Percentiles rank a stretch among this genome's conserved stretches.
These are phyloP conservation scores for Sycophila sp. DNA, from an alignment of 1,140 invertebrate genomes.

Conservation along the genomic window DNA sequence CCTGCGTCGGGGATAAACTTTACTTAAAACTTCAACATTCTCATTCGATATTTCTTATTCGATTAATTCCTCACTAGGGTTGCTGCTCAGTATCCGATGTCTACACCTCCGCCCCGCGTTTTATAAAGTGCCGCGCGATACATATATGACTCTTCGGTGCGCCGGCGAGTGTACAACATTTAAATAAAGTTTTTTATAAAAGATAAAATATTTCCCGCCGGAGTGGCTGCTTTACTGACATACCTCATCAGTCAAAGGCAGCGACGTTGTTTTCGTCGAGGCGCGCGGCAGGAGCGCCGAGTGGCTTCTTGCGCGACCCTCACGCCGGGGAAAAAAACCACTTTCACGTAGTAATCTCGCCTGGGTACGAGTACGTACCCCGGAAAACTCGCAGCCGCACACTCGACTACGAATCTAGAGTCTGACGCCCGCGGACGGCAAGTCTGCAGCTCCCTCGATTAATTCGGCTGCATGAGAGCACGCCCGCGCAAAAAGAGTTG, in stretches of 20 bases:
- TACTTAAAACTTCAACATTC: too few relatives aligned
- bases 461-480: neutral
- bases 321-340: conserved; percentile 15
- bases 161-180: neutral
- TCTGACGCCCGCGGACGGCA: neutral
- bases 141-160: neutral
- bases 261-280: conserved; percentile 10
- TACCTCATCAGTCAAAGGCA: conserved; percentile 20
- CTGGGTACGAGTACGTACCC: neutral
- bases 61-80: too few relatives aligned
- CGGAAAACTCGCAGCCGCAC: neutral
- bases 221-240: neutral
- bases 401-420: neutral
- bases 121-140: too few relatives aligned
- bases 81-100: too few relatives aligned
- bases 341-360: conserved; percentile 14
- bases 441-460: neutral
- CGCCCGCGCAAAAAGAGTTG: neutral
- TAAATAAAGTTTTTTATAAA: neutral
- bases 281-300: neutral
- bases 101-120: too few relatives aligned
- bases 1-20: too few relatives aligned
- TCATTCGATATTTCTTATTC: too few relatives aligned
- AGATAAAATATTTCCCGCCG: neutral
- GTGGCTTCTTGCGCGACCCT: neutral